These are phyloP conservation scores for Phymorhynchus buccinoides DNA, from an alignment of 1,140 invertebrate genomes.

Conservation along the genomic window DNA sequence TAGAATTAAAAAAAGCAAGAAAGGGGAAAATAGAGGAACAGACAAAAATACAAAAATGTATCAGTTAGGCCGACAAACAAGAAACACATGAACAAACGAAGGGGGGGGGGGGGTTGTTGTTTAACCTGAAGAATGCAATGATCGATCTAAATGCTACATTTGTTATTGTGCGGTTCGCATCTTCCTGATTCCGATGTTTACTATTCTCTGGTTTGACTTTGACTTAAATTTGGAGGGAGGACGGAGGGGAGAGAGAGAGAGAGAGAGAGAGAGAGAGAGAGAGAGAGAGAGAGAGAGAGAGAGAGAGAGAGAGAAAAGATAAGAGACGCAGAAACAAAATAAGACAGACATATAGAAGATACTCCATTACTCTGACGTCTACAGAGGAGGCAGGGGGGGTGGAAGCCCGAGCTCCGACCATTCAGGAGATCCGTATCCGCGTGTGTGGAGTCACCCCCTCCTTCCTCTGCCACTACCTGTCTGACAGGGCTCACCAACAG, in stretches of 20 bases:
- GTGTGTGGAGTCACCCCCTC: conserved; percentile 6
- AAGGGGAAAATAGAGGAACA: background rate
- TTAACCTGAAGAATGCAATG: too few relatives aligned
- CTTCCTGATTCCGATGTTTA: too few relatives aligned
- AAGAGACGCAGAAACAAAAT: background rate
- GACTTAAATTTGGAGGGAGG: background rate
- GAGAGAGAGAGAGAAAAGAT: background rate
- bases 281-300: background rate
- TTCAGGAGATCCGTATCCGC: background rate
- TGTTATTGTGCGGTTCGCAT: too few relatives aligned
- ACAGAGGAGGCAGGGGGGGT: background rate
- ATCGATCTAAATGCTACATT: too few relatives aligned
- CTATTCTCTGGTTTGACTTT: too few relatives aligned
- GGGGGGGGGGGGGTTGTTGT: too few relatives aligned
- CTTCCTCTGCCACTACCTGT: conserved; percentile 3
- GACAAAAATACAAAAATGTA: background rate
- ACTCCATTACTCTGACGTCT: too few relatives aligned
- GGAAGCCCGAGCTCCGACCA: background rate
- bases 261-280: background rate
- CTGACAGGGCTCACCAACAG: too few relatives aligned
- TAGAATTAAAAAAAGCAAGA: background rate
- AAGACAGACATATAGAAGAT: background rate
- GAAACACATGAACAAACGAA: background rate
- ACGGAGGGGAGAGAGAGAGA: background rate
- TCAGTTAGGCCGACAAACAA: background rate